A percentile compares a stretch with the other conserved stretches of the same genome.
Conservation (phyloP, 1,140 invertebrate genomes). For the Centruroides sculpturatus region DNA sequence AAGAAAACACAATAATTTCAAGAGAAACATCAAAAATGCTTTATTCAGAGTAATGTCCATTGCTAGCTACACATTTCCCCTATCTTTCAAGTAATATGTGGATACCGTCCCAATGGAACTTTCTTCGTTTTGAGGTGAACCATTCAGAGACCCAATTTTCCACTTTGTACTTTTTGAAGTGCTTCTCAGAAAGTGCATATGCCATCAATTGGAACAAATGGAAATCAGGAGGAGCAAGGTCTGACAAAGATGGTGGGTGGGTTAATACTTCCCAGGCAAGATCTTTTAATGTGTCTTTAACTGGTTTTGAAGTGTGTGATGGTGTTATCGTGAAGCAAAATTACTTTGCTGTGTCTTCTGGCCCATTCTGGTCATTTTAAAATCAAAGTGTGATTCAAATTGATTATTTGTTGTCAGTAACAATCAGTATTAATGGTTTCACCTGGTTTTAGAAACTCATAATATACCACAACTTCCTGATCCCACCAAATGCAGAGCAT, state of each 20-base stretch:
- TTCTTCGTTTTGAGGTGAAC: neutral
- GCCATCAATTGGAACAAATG: conserved; percentile 11
- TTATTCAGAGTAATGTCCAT: conserved; percentile 11
- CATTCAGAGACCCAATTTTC: neutral
- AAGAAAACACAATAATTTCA: too few species aligned
- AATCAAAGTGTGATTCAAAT: neutral
- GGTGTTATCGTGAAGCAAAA: conserved; percentile 11
- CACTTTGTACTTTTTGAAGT: neutral
- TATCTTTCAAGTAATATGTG: conserved; percentile 7
- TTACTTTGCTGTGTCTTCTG: conserved; percentile 3
- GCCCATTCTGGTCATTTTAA: neutral
- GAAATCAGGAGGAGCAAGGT: conserved; percentile 12
- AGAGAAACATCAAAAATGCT: neutral
- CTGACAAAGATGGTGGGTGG: conserved; percentile 8
- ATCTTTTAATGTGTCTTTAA: conserved; percentile 7
- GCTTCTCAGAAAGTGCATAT: neutral
- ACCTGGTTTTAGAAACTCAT: conserved; percentile 8
- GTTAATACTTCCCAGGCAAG: conserved; percentile 11
- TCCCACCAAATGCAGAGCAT: conserved; percentile 10
- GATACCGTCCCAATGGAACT: neutral
- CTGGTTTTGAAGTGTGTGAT: conserved; percentile 2
- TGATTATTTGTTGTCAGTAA: neutral
- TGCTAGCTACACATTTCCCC: conserved; percentile 1
- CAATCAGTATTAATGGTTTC: conserved; percentile 5
- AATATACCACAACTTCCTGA: conserved; percentile 5